Evolutionary conservation across 2,888 invertebrate genomes (phyloP).

Genomic region (Macaria liturata): DNA sequence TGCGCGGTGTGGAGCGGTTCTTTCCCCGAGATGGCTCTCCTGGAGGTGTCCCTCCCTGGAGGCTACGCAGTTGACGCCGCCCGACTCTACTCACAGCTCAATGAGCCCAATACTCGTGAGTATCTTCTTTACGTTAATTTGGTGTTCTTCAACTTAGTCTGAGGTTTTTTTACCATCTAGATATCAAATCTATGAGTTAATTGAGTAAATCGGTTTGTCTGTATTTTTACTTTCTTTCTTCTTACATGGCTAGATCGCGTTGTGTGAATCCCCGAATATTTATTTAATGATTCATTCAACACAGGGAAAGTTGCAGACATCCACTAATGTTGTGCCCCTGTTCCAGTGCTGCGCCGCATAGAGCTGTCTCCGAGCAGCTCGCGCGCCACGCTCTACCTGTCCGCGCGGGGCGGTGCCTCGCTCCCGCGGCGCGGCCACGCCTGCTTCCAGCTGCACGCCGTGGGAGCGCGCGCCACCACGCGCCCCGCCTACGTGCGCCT

Average conservation of each 20-base stretch:
- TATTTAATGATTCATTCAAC: too few species aligned
- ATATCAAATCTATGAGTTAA: too few species aligned
- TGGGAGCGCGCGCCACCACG: slow-evolving; percentile 59
- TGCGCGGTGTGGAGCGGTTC: slow-evolving; percentile 65
- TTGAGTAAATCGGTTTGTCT: too few species aligned
- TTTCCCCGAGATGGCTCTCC: slow-evolving; percentile 82
- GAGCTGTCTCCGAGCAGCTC: slow-evolving; percentile 56
- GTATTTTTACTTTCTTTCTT: too few species aligned
- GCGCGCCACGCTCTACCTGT: slow-evolving; percentile 64
- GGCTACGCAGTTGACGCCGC: slow-evolving; percentile 85
- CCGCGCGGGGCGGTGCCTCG: slow-evolving; percentile 35
- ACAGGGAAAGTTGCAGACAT: too few species aligned
- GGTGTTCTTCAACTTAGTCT: too few species aligned
- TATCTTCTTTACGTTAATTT: slow-evolving; percentile 10
- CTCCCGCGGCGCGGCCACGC: slow-evolving; percentile 42
- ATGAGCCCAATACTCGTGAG: slow-evolving; percentile 65
- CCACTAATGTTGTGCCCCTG: neutral
- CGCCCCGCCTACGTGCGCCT: slow-evolving; percentile 81
- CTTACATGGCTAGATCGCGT: too few species aligned
- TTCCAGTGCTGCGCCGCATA: slow-evolving; percentile 69
- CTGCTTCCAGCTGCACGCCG: slow-evolving; percentile 60
- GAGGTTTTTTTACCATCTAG: too few species aligned
- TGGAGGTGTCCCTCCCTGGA: slow-evolving; percentile 85
- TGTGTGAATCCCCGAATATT: too few species aligned
- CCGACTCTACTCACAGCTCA: slow-evolving; percentile 80